These are phyloP conservation scores for Margarornis squamiger DNA, from an alignment of 2,797 vertebrate species.

Conservation along the genomic window DNA sequence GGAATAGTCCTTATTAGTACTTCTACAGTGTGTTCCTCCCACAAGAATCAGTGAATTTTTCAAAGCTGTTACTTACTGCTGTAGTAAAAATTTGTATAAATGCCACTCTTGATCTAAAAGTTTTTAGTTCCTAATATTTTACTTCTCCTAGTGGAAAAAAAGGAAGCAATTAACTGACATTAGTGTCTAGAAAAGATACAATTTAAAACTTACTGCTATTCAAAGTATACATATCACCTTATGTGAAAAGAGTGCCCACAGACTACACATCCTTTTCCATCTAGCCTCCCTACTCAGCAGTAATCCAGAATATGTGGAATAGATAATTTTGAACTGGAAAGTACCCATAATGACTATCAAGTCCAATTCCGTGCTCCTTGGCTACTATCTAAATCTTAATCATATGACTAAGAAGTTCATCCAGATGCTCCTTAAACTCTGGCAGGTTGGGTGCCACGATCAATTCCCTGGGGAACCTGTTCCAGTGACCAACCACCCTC, in stretches of 20 bases:
- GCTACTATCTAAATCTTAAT: background rate
- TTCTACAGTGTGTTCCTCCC: background rate
- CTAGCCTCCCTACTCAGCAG: background rate
- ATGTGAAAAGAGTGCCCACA: background rate
- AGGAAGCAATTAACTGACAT: background rate
- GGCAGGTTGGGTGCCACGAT: background rate
- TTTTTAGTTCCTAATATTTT: background rate
- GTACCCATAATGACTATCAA: background rate
- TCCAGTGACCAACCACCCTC: background rate
- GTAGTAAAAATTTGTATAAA: background rate
- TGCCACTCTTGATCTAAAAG: background rate
- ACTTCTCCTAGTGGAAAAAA: background rate
- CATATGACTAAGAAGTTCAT: background rate
- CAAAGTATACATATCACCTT: background rate
- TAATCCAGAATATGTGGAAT: background rate
- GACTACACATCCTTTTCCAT: background rate
- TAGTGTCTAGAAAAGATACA: background rate
- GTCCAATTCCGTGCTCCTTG: background rate
- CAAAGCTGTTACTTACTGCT: background rate
- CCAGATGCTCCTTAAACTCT: background rate
- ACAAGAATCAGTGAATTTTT: background rate
- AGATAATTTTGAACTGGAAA: background rate
- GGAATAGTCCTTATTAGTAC: background rate
- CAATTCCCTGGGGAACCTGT: background rate
- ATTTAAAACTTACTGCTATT: background rate